Base-by-base conservation (phyloP, 2,888 invertebrate species). In the Anarsia innoxiella region DNA sequence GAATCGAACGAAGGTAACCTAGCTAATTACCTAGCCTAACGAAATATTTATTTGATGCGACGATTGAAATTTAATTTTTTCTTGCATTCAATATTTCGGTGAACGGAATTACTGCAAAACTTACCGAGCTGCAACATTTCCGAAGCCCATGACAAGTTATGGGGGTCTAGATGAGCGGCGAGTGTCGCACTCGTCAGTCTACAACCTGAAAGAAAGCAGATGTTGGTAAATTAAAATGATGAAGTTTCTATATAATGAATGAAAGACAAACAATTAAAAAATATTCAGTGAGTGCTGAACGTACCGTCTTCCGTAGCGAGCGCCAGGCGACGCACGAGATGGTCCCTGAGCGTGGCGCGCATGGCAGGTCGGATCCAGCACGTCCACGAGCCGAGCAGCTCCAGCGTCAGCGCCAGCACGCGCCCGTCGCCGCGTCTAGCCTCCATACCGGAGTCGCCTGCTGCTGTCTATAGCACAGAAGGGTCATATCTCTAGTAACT, bases 301-400 rank as follows among this genome's bases (percentile, higher is more conserved):
- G 11, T 44, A 77, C 80, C 75, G 37, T 71, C 66, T 25, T 67
- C 59, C 1, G 26, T 33, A 0, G 55, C 50, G 13, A 57, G 39
- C 2, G 73, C 67, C 2, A 80, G 58, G 1, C 66, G 58, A 1
- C 49, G 44, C 9, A 80, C 66, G 28, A 84, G 66, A 12, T 70
- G 65, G 6, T 66, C 60, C 1, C 79, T 59, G 19, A 84, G 56
- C 8, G 49, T 36, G 3, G 44, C 43, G 13, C 69, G 61, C 19
- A 61, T 61, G 1, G 34, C 38, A 2, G 45, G 36, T 8, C 40
- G 32, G 35, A 59, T 40, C 51, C 56, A 69, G 23, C 60, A 60
- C 31, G 66, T 74, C 65, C 82, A 86, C 51, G 62, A 49, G 19
- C 69, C 64, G 39, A 87, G 49, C 33, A 88, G 73, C 45, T 88